A percentile compares a stretch with the other conserved stretches of the same genome.
These are phyloP conservation scores for Chaetodon auriga DNA, from an alignment of 2,113 vertebrate genomes.

Conservation along the genomic window DNA sequence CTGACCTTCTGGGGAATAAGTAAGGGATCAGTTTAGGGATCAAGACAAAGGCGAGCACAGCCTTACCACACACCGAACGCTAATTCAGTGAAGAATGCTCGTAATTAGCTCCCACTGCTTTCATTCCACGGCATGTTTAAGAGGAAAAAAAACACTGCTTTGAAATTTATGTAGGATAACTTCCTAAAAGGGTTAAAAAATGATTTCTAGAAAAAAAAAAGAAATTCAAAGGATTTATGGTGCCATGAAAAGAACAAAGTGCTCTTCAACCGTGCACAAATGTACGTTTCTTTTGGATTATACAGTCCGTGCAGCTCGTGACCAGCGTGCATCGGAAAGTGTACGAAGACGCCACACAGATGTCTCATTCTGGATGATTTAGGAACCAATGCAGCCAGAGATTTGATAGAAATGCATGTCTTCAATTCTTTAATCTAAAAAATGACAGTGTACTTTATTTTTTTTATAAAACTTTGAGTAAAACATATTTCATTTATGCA, in stretches of 20 bases:
- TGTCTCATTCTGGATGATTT: constrained; percentile 2
- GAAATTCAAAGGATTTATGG: constrained; percentile 53
- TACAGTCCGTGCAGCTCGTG: constrained; percentile 41
- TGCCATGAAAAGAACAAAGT: constrained; percentile 66
- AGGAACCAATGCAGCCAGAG: neutral
- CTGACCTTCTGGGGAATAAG: constrained; percentile 95
- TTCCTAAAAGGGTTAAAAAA: constrained; percentile 87
- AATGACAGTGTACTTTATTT: neutral
- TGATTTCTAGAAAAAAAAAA: constrained; percentile 41
- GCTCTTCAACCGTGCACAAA: constrained; percentile 32
- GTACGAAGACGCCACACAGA: constrained; percentile 14
- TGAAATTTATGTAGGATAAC: constrained; percentile 90
- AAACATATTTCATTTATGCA: neutral
- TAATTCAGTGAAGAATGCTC: constrained; percentile 98
- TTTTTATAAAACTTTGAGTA: no score
- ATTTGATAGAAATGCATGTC: neutral
- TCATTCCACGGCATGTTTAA: constrained; percentile 91
- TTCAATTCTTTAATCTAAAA: neutral
- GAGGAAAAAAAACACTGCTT: constrained; percentile 84
- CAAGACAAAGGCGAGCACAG: constrained; percentile 89
- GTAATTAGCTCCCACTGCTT: constrained; percentile 93
- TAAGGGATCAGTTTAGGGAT: constrained; percentile 94
- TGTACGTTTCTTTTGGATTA: constrained; percentile 58
- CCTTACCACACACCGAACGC: constrained; percentile 93
- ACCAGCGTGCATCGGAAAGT: constrained; percentile 15